A percentile compares a stretch with the other conserved stretches of the same genome.
phyloP scores from a whole-genome alignment of 2,888 invertebrate species.

The Rapana venosa region DNA sequence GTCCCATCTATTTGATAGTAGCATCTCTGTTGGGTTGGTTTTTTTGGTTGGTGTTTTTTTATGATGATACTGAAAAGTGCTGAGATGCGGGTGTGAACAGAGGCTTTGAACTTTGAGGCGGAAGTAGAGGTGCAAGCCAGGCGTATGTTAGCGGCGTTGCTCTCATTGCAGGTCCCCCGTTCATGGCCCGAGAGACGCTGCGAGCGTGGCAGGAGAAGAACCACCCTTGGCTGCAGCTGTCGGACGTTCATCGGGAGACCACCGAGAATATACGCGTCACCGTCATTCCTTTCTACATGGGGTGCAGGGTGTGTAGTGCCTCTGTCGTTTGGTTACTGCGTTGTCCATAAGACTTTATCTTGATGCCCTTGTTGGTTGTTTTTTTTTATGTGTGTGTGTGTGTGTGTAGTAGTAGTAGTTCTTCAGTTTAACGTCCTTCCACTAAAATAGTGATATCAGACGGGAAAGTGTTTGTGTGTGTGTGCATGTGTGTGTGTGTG shows the following conservation, averaged over 20 bases:
- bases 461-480: too few species aligned
- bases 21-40: too few species aligned
- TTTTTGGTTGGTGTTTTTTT: too few species aligned
- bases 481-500: too few species aligned
- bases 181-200: conserved; percentile 89
- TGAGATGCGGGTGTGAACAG: too few species aligned
- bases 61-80: too few species aligned
- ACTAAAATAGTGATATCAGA: too few species aligned
- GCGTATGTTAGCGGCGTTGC: too few species aligned
- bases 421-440: too few species aligned
- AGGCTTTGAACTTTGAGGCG: too few species aligned
- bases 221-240: conserved; percentile 96
- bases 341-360: neutral
- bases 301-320: conserved; percentile 64
- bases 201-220: conserved; percentile 98
- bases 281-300: conserved; percentile 93
- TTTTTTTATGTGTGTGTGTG: neutral
- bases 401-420: neutral
- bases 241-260: conserved; percentile 97
- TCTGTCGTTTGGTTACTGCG: neutral
- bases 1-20: too few species aligned
- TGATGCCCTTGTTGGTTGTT: neutral
- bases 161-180: conserved; percentile 83
- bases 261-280: conserved; percentile 97
- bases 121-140: too few species aligned